Evolutionary conservation across 1,140 invertebrate genomes (phyloP).

Genomic region (Sweltsa coloradensis): DNA sequence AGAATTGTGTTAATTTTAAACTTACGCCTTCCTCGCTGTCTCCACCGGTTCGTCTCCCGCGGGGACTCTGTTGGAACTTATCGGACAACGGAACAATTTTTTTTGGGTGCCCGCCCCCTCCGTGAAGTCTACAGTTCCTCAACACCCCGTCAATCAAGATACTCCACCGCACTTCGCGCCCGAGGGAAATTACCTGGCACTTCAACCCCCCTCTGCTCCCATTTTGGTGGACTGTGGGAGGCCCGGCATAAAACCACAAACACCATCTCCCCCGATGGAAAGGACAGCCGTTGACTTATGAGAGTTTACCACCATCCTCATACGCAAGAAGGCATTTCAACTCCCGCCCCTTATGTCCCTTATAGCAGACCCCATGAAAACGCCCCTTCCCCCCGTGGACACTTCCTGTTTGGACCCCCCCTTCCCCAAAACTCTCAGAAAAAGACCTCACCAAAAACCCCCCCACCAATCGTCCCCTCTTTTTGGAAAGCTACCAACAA

Average conservation of each 20-base stretch:
- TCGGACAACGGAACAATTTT: conserved; percentile 28
- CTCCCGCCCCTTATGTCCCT: conserved; percentile 19
- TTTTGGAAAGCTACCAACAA: conserved; percentile 20
- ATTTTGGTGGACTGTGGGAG: conserved; percentile 30
- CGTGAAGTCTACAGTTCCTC: background rate
- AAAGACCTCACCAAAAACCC: conserved; percentile 12
- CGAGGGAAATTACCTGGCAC: conserved; percentile 26
- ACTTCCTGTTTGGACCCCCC: conserved; percentile 21
- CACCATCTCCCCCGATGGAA: conserved; percentile 12
- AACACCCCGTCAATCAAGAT: background rate
- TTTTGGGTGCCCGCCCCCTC: conserved; percentile 13
- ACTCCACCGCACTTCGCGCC: background rate
- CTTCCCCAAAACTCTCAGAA: conserved; percentile 13
- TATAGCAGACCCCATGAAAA: conserved; percentile 19
- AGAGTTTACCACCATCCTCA: conserved; percentile 24
- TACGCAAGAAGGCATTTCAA: conserved; percentile 23
- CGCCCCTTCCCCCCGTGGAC: conserved; percentile 18
- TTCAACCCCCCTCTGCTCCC: conserved; percentile 27
- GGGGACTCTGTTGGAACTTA: conserved; percentile 13
- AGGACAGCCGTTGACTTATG: conserved; percentile 14
- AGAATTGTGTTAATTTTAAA: conserved; percentile 19
- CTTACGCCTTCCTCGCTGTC: conserved; percentile 15
- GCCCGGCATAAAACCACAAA: conserved; percentile 20
- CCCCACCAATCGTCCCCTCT: conserved; percentile 12
- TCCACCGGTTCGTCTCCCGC: conserved; percentile 16